phyloP scores from a whole-genome alignment of 2,113 vertebrate species.

The Pteropus alecto region DNA sequence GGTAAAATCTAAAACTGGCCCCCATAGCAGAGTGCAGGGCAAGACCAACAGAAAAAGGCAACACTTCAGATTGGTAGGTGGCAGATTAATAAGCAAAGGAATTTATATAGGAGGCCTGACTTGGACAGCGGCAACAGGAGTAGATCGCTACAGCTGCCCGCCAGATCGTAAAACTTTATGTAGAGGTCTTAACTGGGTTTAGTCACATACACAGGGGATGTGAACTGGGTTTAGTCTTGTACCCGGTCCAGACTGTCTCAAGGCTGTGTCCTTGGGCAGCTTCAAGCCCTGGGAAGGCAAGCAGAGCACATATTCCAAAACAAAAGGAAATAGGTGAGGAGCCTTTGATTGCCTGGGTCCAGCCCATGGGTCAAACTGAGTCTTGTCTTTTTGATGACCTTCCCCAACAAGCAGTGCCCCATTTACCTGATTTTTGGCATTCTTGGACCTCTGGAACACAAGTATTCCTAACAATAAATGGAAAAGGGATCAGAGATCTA shows the following conservation, averaged over 20 bases:
- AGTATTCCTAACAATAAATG: conserved; percentile 31
- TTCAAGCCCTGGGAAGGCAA: background rate
- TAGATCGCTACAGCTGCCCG: background rate
- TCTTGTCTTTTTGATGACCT: background rate
- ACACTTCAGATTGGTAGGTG: background rate
- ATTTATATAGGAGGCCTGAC: background rate
- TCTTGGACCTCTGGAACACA: background rate
- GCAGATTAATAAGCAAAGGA: background rate
- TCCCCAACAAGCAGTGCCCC: background rate
- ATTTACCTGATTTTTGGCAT: conserved; percentile 26
- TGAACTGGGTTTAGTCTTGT: background rate
- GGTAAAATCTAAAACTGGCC: background rate
- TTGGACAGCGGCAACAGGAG: too few relatives aligned
- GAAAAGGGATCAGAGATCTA: background rate
- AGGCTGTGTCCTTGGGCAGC: background rate
- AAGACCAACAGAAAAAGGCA: background rate
- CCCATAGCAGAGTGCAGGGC: background rate
- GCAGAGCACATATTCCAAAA: background rate
- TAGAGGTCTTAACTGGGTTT: background rate
- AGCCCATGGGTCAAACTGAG: background rate
- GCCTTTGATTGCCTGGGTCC: background rate
- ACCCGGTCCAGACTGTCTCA: background rate
- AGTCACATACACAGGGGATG: background rate
- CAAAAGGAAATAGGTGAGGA: background rate
- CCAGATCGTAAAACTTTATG: background rate